Conservation (phyloP, 2,888 invertebrate species). For the Nomada hirtipes region DNA sequence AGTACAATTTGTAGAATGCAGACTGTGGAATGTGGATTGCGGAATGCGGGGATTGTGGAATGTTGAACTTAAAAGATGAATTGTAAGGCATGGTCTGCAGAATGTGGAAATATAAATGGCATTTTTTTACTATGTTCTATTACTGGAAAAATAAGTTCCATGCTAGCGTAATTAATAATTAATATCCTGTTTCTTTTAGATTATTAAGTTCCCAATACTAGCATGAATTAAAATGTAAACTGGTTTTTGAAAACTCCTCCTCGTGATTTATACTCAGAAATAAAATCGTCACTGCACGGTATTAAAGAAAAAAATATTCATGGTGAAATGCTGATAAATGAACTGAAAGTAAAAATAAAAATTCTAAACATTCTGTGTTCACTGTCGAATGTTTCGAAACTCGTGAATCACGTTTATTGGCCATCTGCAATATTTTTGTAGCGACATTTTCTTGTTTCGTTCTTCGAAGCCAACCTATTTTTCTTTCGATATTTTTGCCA, state of each 20-base stretch:
- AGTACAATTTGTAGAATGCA: conserved; percentile 13
- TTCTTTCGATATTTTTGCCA: neutral
- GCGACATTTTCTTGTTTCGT: neutral
- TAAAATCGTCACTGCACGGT: neutral
- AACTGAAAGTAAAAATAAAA: neutral
- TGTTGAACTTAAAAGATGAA: conserved; percentile 13
- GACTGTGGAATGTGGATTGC: neutral
- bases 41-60: neutral
- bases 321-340: neutral
- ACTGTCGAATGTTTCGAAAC: neutral
- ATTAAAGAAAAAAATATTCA: neutral
- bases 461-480: neutral
- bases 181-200: no score
- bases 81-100: neutral
- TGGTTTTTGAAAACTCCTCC: neutral
- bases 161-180: neutral
- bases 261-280: neutral
- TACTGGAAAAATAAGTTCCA: neutral
- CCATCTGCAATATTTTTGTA: neutral
- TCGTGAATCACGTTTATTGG: neutral
- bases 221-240: neutral
- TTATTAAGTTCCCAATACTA: neutral
- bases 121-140: neutral
- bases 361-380: neutral
- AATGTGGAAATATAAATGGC: neutral